A percentile compares a stretch with the other conserved stretches of the same genome.
Conservation (phyloP, 2,113 vertebrate genomes). For the Callipepla squamata region DNA sequence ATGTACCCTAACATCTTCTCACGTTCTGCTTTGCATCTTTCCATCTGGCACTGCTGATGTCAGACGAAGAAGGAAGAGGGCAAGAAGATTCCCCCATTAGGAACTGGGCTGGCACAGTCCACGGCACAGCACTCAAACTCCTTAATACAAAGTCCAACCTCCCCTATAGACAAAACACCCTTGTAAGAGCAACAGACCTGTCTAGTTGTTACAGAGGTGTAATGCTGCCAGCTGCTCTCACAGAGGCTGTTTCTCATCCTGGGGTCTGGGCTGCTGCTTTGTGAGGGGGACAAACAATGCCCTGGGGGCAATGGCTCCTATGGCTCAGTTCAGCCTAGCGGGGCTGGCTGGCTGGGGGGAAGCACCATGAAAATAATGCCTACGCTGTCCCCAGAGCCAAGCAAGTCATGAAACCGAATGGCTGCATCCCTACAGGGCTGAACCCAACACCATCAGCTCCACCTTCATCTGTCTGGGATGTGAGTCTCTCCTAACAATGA, state of each 20-base stretch:
- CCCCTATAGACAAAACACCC: background rate
- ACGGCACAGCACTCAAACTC: background rate
- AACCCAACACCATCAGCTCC: background rate
- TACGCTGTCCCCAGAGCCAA: background rate
- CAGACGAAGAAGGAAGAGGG: background rate
- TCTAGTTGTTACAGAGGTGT: background rate
- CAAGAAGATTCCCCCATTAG: background rate
- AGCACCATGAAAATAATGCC: background rate
- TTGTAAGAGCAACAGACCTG: background rate
- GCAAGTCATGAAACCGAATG: background rate
- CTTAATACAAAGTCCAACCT: background rate
- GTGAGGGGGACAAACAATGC: background rate
- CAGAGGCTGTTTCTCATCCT: background rate
- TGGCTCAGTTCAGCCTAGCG: background rate
- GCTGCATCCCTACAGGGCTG: fast-evolving
- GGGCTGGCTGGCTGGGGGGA: background rate
- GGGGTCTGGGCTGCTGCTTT: background rate
- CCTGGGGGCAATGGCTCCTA: fast-evolving
- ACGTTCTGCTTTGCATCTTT: background rate
- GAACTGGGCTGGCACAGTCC: background rate
- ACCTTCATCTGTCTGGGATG: background rate
- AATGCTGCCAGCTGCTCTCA: background rate
- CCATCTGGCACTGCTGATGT: background rate
- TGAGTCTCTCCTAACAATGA: fast-evolving
- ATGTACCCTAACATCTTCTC: background rate